Evolutionary conservation across 2,888 invertebrate species (phyloP).

Genomic region (Drosophila neotestacea): DNA sequence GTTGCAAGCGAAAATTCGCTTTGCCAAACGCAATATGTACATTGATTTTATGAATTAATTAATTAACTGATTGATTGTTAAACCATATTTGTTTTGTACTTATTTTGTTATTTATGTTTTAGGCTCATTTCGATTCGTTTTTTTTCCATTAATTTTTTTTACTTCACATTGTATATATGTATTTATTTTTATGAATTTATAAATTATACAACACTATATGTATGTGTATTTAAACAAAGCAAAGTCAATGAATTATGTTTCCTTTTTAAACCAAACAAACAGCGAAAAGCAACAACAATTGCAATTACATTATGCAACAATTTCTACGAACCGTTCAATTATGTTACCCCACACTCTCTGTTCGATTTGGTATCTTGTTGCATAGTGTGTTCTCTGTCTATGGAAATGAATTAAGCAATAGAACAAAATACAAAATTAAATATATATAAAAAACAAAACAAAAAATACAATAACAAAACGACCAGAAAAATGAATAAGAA

Average conservation of each 20-base stretch:
- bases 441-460: conserved; percentile 6
- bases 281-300: conserved; percentile 28
- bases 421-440: conserved; percentile 40
- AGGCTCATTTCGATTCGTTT: conserved; percentile 31
- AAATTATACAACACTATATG: conserved; percentile 15
- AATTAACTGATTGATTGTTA: conserved; percentile 59
- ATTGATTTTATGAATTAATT: conserved; percentile 40
- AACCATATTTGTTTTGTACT: conserved; percentile 65
- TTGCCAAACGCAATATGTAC: conserved; percentile 55
- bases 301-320: conserved; percentile 50
- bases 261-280: conserved; percentile 18
- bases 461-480: conserved; percentile 22
- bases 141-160: conserved; percentile 30
- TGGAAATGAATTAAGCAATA: conserved; percentile 43
- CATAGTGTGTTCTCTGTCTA: conserved; percentile 44
- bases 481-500: conserved; percentile 13
- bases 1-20: conserved; percentile 33
- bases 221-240: conserved; percentile 19
- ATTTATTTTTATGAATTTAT: conserved; percentile 33
- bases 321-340: conserved; percentile 6
- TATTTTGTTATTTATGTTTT: conserved; percentile 75
- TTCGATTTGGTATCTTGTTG: conserved; percentile 10
- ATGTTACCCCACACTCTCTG: conserved; percentile 3
- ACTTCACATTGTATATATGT: conserved; percentile 41
- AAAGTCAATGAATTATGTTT: conserved; percentile 27